Conservation (phyloP, 2,888 invertebrate genomes). For the Pandemis corylana region DNA sequence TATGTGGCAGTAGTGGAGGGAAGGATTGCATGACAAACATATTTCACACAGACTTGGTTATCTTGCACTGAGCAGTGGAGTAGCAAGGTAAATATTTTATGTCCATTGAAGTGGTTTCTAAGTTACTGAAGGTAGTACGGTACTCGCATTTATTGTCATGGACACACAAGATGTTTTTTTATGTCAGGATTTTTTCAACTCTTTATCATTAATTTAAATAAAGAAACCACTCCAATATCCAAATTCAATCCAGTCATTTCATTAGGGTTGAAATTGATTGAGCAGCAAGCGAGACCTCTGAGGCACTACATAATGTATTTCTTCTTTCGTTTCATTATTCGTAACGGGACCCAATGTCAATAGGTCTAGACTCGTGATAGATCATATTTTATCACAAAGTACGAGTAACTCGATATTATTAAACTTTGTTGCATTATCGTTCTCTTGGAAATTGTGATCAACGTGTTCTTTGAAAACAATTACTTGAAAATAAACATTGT, state of each 20-base stretch:
- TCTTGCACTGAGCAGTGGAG: no score
- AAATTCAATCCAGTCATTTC: not conserved
- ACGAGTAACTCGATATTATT: not conserved
- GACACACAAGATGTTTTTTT: no score
- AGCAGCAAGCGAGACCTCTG: not conserved
- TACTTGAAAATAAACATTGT: no score
- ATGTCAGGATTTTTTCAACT: no score
- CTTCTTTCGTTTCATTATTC: not conserved
- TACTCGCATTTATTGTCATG: no score
- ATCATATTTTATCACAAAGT: conserved; percentile 5
- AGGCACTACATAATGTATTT: not conserved
- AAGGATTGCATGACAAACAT: no score
- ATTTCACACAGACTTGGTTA: no score
- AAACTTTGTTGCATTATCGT: not conserved
- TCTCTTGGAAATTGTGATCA: not conserved
- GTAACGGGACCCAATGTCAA: not conserved
- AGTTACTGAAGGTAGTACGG: no score
- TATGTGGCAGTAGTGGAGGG: no score
- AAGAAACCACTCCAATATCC: not conserved
- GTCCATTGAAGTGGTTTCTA: no score
- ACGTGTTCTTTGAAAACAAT: not conserved
- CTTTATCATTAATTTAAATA: no score
- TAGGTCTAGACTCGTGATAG: conserved; percentile 2
- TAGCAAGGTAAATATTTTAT: no score
- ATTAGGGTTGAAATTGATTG: not conserved